phyloP scores from a whole-genome alignment of 2,888 invertebrate species.

The Drosophila anomelani region DNA sequence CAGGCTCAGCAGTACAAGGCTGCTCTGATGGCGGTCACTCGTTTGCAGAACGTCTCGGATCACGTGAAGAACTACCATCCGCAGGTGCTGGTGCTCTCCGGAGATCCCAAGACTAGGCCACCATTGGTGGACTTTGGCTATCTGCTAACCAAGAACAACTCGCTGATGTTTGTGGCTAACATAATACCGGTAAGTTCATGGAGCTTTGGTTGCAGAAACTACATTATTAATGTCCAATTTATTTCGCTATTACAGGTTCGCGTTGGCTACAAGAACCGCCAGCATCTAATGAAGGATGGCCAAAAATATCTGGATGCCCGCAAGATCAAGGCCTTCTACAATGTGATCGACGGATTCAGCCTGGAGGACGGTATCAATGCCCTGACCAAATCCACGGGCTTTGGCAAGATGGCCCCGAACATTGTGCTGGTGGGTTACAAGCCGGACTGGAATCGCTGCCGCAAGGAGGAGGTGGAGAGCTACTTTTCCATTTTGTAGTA shows the following conservation, averaged over 20 bases:
- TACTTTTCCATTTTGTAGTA: slow-evolving; percentile 98
- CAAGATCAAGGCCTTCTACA: slow-evolving; percentile 95
- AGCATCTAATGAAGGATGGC: slow-evolving; percentile 87
- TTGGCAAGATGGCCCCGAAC: slow-evolving; percentile 97
- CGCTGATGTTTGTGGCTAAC: slow-evolving; percentile 95
- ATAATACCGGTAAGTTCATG: slow-evolving; percentile 89
- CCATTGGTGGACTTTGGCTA: slow-evolving; percentile 96
- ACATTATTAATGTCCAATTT: not conserved
- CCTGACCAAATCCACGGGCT: slow-evolving; percentile 93
- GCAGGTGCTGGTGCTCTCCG: slow-evolving; percentile 93
- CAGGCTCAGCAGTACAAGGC: slow-evolving; percentile 98
- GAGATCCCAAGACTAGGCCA: slow-evolving; percentile 93
- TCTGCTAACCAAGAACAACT: slow-evolving; percentile 95
- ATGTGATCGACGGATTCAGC: slow-evolving; percentile 89
- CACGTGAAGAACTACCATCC: slow-evolving; percentile 99
- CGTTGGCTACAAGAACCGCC: slow-evolving; percentile 88
- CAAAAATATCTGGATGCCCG: slow-evolving; percentile 93
- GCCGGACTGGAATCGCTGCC: slow-evolving; percentile 92
- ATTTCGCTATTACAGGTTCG: slow-evolving; percentile 77
- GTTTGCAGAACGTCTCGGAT: slow-evolving; percentile 93
- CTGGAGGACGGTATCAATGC: slow-evolving; percentile 93
- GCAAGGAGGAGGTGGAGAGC: slow-evolving; percentile 90
- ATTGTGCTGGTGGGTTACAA: slow-evolving; percentile 98
- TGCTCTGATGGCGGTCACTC: slow-evolving; percentile 93
- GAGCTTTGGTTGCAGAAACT: not conserved